These are phyloP conservation scores for Labroides dimidiatus DNA, from an alignment of 2,797 vertebrate genomes.

Conservation along the genomic window DNA sequence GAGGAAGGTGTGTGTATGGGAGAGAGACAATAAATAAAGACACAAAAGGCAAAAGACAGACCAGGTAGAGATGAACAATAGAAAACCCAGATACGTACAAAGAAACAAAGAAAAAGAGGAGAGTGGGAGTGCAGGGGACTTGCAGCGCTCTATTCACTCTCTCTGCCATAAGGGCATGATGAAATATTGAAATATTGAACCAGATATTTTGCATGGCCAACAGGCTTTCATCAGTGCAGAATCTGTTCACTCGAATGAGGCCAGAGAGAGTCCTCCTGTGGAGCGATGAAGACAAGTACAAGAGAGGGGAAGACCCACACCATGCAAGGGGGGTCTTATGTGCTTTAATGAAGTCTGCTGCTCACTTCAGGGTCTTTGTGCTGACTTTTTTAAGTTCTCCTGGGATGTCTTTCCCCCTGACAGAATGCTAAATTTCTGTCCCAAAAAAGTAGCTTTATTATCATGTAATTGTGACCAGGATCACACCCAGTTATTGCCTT, in stretches of 20 bases:
- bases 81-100: constrained; percentile 36
- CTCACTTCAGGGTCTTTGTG: not conserved
- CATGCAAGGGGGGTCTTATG: not conserved
- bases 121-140: constrained; percentile 43
- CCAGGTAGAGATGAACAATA: constrained; percentile 5
- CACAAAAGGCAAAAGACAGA: not conserved
- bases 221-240: constrained; percentile 65
- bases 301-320: constrained; percentile 12
- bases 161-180: constrained; percentile 63
- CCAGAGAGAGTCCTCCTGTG: constrained; percentile 45
- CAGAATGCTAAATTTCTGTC: constrained; percentile 5
- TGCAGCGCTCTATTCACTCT: constrained; percentile 61
- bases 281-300: constrained; percentile 41
- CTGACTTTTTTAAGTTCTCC: not conserved
- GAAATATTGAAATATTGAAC: constrained; percentile 78
- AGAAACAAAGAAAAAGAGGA: constrained; percentile 35
- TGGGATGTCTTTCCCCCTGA: not conserved
- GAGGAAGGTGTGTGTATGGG: not conserved
- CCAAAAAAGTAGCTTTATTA: constrained; percentile 11
- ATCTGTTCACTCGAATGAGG: constrained; percentile 70
- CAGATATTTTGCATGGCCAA: constrained; percentile 75
- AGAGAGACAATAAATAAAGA: not conserved
- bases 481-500: constrained; percentile 40
- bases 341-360: not conserved
- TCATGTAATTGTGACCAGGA: constrained; percentile 24